These are phyloP conservation scores for Malacosoma neustria DNA, from an alignment of 2,888 invertebrate genomes.

Conservation along the genomic window DNA sequence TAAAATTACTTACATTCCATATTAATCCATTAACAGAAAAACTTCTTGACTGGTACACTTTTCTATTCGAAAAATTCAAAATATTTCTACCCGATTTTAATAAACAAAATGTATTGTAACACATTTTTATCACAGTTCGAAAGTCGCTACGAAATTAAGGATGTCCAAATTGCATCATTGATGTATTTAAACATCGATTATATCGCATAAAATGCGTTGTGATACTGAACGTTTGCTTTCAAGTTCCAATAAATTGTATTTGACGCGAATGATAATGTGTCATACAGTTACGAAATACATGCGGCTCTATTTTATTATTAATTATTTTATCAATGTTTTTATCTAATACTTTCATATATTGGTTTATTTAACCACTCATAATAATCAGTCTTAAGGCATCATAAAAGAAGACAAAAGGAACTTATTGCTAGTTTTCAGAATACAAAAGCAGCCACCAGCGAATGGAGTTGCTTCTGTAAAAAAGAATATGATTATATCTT, in stretches of 20 bases:
- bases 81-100: slow-evolving; percentile 24
- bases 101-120: slow-evolving; percentile 34
- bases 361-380: too few species aligned
- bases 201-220: slow-evolving; percentile 2
- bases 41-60: slow-evolving; percentile 23
- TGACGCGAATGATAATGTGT: slow-evolving; percentile 33
- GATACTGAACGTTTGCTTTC: slow-evolving; percentile 22
- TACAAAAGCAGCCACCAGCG: too few species aligned
- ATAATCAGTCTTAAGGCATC: too few species aligned
- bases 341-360: too few species aligned
- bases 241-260: slow-evolving; percentile 25
- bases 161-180: background rate
- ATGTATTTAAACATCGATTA: background rate
- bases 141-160: slow-evolving; percentile 6
- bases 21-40: slow-evolving; percentile 40
- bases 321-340: background rate
- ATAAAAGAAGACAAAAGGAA: too few species aligned
- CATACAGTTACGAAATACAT: slow-evolving; percentile 20
- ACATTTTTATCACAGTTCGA: slow-evolving; percentile 25
- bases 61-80: slow-evolving; percentile 14
- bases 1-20: slow-evolving; percentile 30
- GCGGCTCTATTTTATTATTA: slow-evolving; percentile 9
- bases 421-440: too few species aligned
- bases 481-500: too few species aligned
- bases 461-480: too few species aligned